Base-by-base conservation (phyloP, 2,113 vertebrate genomes). In the Microtus richardsoni region DNA sequence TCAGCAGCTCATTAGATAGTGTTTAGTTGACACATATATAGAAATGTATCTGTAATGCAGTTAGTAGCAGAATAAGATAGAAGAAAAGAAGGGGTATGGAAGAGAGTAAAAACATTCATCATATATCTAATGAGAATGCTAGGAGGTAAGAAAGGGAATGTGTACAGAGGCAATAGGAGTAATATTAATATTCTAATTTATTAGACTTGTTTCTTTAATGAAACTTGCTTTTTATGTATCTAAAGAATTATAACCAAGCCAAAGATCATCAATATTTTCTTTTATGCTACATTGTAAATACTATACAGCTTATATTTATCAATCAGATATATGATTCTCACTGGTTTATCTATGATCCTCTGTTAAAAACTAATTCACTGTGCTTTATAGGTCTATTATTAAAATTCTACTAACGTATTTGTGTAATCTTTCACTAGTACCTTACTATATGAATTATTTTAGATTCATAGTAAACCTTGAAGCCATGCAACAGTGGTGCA, bases 131-230 rank as follows among this genome's bases (percentile, higher is more conserved):
- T 30, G 62, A 28, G 33, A 71, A 19, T 36, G 36, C 6, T 71
- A 71, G 68, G 33, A 71, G 36, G 33, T n/a, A 71, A 71, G 68
- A 71, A 71, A 71, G 36, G 6, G 36, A n/a, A 19, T 71, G 36
- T 17, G 17, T 71, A 71, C 16, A n/a, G 14, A 71, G 7, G 68
- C 6, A 36, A 16, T 36, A 36, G 2, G 33, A 14, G 66, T n/a
- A n/a, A 71, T n/a, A 71, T 71, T 71, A n/a, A 71, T 12, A 75
- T 90, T 89, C 36, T 16, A 47, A 62, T 4, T 95, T 92, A 94
- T 24, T 49, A 41, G 80, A 77, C 87, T 87, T 73, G 62, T 73
- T 83, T 92, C 64, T 94, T 87, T 92, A 70, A 82, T 75, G 17
- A 47, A 28, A 85, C 36, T 41, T 39, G 4, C 22, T 77, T 90